Evolutionary conservation across 2,113 vertebrate species (phyloP).

Genomic region (Pelobates fuscus): DNA sequence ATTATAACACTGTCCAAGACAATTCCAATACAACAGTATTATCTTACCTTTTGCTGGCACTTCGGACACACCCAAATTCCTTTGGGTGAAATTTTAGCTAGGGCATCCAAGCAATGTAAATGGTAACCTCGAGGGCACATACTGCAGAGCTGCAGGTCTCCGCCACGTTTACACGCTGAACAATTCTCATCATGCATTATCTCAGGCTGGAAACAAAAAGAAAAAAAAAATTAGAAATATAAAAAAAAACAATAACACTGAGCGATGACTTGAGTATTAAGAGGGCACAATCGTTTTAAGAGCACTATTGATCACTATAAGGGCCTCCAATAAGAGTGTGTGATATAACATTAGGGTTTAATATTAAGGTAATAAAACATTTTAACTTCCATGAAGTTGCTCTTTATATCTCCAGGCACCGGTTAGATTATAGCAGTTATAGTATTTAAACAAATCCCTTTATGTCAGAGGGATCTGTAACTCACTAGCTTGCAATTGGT

Average conservation of each 20-base stretch:
- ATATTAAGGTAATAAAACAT: background rate
- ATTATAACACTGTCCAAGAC: too few species aligned
- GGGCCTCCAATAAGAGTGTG: background rate
- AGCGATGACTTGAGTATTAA: too few species aligned
- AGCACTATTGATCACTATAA: too few species aligned
- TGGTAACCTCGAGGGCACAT: conserved; percentile 88
- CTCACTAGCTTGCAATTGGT: background rate
- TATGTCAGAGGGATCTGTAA: background rate
- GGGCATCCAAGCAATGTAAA: conserved; percentile 87
- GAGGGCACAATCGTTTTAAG: too few species aligned
- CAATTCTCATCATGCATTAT: conserved; percentile 83
- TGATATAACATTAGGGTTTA: background rate
- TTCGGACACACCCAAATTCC: conserved; percentile 93
- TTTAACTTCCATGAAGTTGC: background rate
- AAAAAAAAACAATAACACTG: too few species aligned
- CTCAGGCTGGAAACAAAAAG: conserved; percentile 74
- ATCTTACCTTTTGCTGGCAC: conserved; percentile 93
- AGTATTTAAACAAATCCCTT: background rate
- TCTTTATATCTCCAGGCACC: background rate
- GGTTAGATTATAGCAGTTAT: background rate
- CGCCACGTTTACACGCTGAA: conserved; percentile 79
- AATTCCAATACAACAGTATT: too few species aligned
- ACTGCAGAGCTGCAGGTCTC: conserved; percentile 85
- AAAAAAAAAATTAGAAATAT: background rate
- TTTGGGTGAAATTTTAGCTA: conserved; percentile 80